Percentiles rank a stretch among this genome's conserved stretches.
phyloP scores from a whole-genome alignment of 1,140 invertebrate genomes.

The Scaptomyza graminum region DNA sequence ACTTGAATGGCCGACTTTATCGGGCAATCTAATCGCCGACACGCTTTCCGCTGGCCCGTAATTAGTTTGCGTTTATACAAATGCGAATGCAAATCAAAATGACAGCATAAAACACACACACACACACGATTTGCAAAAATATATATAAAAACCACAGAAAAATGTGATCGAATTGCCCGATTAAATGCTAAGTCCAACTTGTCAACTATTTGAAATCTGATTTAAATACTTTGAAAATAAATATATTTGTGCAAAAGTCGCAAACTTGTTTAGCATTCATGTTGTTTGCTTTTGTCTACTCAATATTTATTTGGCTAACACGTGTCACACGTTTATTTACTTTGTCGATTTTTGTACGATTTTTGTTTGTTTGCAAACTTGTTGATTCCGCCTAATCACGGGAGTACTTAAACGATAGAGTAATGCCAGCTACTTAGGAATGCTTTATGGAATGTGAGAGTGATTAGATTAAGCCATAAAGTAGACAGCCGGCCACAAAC shows the following conservation, averaged over 20 bases:
- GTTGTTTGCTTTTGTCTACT: not conserved
- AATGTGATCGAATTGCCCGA: constrained; percentile 25
- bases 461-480: constrained; percentile 39
- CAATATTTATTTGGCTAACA: constrained; percentile 7
- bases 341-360: constrained; percentile 16
- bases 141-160: not conserved
- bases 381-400: constrained; percentile 30
- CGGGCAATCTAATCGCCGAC: constrained; percentile 62
- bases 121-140: too few relatives aligned
- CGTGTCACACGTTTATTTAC: constrained; percentile 19
- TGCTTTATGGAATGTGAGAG: constrained; percentile 31
- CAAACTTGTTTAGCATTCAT: constrained; percentile 29
- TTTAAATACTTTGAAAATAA: constrained; percentile 11
- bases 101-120: not conserved
- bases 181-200: constrained; percentile 28
- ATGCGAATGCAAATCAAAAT: constrained; percentile 38
- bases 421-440: constrained; percentile 17
- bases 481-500: not conserved
- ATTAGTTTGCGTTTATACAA: constrained; percentile 53
- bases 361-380: constrained; percentile 12
- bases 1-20: constrained; percentile 47
- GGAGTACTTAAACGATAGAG: constrained; percentile 2
- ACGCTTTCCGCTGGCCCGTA: constrained; percentile 38
- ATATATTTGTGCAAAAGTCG: not conserved
- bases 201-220: constrained; percentile 26